Evolutionary conservation across 2,113 vertebrate genomes (phyloP).

Genomic region (Hydrolagus affinis): DNA sequence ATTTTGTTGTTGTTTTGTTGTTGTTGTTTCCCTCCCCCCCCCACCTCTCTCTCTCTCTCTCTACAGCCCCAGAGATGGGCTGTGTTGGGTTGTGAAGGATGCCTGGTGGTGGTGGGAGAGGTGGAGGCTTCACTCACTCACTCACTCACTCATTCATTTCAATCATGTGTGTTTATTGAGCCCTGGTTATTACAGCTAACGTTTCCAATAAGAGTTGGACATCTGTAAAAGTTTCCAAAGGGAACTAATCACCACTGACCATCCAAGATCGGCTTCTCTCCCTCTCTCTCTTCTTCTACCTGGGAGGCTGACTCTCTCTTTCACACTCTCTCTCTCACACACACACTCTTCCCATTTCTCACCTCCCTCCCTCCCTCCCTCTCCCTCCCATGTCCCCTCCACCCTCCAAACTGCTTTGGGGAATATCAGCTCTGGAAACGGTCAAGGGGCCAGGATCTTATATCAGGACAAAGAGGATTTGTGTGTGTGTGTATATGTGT

Average conservation of each 20-base stretch:
- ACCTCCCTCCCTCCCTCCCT: slow-evolving; percentile 22
- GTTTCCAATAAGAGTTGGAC: not conserved
- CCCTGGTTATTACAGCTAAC: not conserved
- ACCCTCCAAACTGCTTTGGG: slow-evolving; percentile 41
- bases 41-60: not conserved
- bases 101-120: not conserved
- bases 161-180: not conserved
- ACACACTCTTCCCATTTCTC: too few species aligned
- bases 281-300: slow-evolving; percentile 44
- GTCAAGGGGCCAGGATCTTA: not conserved
- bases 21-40: not conserved
- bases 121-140: not conserved
- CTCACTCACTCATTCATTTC: too few species aligned
- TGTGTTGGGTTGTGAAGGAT: not conserved
- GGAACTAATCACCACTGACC: not conserved
- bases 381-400: slow-evolving; percentile 37
- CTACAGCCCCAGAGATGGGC: not conserved
- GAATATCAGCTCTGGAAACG: slow-evolving; percentile 27
- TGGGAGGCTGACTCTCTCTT: slow-evolving; percentile 30
- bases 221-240: not conserved
- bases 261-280: slow-evolving; percentile 44
- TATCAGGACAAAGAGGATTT: not conserved
- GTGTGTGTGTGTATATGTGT: too few species aligned
- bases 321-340: slow-evolving; percentile 32
- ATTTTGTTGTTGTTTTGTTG: too few species aligned